Conservation (phyloP, 2,797 vertebrate species). For the Eulemur mongoz region DNA sequence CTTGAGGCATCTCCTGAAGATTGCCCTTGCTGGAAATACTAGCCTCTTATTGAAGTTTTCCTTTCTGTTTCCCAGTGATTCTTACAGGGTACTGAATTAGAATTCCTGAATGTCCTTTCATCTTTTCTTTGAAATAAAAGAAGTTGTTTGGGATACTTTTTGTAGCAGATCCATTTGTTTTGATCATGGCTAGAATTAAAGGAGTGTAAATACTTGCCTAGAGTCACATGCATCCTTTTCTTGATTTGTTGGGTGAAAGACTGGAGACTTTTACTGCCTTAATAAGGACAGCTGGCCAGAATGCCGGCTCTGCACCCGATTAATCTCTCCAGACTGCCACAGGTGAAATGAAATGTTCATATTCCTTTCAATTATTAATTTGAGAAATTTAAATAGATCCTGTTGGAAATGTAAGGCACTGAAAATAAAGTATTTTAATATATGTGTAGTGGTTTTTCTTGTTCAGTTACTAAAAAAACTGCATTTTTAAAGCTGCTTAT, state of each 20-base stretch:
- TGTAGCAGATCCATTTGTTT: not conserved
- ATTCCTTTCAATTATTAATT: slow-evolving; percentile 64
- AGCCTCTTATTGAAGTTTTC: not conserved
- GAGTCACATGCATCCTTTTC: not conserved
- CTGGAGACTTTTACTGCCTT: slow-evolving; percentile 43
- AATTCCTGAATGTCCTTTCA: not conserved
- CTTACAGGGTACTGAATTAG: not conserved
- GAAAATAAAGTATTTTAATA: slow-evolving; percentile 49
- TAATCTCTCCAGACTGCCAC: slow-evolving; percentile 60
- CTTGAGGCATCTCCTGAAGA: not conserved
- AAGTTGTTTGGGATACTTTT: not conserved
- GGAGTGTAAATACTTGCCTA: not conserved
- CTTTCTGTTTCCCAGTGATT: not conserved
- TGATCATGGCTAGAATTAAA: slow-evolving; percentile 5
- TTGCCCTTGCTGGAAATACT: not conserved
- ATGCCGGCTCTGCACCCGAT: slow-evolving; percentile 13
- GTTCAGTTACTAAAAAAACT: not conserved
- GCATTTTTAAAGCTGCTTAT: not conserved
- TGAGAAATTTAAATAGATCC: slow-evolving; percentile 60
- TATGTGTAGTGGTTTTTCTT: not conserved
- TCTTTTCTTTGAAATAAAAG: slow-evolving; percentile 35
- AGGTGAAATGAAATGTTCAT: slow-evolving; percentile 66
- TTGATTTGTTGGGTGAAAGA: slow-evolving; percentile 54
- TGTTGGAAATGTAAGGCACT: not conserved
- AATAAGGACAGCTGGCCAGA: slow-evolving; percentile 46